phyloP scores from a whole-genome alignment of 1,140 invertebrate species.

The Bombyx mandarina region DNA sequence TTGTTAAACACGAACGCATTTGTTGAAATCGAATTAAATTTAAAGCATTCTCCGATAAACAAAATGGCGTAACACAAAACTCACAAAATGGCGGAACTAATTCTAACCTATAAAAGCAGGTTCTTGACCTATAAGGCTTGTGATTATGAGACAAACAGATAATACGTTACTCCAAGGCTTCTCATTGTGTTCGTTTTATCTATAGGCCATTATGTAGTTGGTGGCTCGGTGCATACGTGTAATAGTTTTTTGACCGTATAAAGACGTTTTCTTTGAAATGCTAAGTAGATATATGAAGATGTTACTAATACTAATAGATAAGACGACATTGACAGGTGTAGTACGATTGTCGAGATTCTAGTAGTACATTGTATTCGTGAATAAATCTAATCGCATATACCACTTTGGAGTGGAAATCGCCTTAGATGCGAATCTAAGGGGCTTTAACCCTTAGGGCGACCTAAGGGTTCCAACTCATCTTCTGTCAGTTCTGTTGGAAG shows the following conservation, averaged over 20 bases:
- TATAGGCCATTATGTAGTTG: constrained; percentile 15
- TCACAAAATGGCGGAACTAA: constrained; percentile 31
- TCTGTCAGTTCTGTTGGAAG: no score
- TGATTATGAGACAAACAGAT: constrained; percentile 44
- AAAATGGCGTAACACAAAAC: constrained; percentile 1
- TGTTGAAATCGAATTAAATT: background rate
- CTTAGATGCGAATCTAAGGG: no score
- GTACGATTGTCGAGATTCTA: no score
- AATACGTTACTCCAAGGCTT: constrained; percentile 48
- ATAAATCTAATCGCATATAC: no score
- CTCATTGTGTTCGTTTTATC: constrained; percentile 24
- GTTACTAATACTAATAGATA: no score
- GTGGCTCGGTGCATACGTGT: constrained; percentile 7
- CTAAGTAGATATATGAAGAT: no score
- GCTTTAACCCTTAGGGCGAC: no score
- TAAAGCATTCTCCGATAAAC: background rate
- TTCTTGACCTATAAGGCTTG: constrained; percentile 42
- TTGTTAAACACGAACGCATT: no score
- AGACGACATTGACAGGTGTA: no score
- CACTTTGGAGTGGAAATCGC: no score
- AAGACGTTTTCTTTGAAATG: background rate
- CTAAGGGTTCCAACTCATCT: no score
- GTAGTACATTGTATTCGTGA: no score
- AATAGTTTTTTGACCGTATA: constrained; percentile 14
- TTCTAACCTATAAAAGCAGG: constrained; percentile 10